A percentile compares a stretch with the other conserved stretches of the same genome.
Evolutionary conservation across 1,140 invertebrate species (phyloP).

Genomic region (Achroia grisella): DNA sequence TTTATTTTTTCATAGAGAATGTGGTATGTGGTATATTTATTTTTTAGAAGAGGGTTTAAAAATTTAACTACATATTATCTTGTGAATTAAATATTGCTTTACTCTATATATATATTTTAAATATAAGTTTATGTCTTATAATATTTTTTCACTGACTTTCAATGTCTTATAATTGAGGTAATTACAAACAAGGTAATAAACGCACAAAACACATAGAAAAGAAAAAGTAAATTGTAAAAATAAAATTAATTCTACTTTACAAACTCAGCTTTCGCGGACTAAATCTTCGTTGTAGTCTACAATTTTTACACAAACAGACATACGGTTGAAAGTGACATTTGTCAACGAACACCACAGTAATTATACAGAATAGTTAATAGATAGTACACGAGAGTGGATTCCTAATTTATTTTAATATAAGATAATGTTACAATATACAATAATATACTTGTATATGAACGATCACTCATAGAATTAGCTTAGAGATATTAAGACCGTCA

Average conservation of each 20-base stretch:
- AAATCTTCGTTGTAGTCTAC: slow-evolving; percentile 9
- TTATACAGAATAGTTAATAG: slow-evolving; percentile 51
- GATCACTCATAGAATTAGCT: slow-evolving; percentile 30
- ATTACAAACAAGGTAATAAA: neutral
- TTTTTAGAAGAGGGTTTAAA: too few relatives aligned
- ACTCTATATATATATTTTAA: too few relatives aligned
- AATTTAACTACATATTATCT: too few relatives aligned
- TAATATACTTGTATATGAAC: slow-evolving; percentile 49
- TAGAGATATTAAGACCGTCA: slow-evolving; percentile 22
- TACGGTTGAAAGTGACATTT: slow-evolving; percentile 54
- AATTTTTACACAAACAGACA: slow-evolving; percentile 30
- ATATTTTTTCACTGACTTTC: too few relatives aligned
- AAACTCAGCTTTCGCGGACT: too few relatives aligned
- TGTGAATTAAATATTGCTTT: too few relatives aligned
- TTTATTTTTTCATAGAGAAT: too few relatives aligned
- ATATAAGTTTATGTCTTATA: too few relatives aligned
- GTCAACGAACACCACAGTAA: slow-evolving; percentile 65
- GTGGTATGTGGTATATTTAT: too few relatives aligned
- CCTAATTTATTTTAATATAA: slow-evolving; percentile 65
- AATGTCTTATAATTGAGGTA: too few relatives aligned
- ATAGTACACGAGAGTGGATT: slow-evolving; percentile 46
- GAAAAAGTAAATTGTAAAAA: too few relatives aligned
- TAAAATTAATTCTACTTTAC: too few relatives aligned
- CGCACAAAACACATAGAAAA: neutral
- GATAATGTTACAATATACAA: slow-evolving; percentile 50